Base-by-base conservation (phyloP, 2,113 vertebrate species). In the Cyphomyrus plagiostoma region DNA sequence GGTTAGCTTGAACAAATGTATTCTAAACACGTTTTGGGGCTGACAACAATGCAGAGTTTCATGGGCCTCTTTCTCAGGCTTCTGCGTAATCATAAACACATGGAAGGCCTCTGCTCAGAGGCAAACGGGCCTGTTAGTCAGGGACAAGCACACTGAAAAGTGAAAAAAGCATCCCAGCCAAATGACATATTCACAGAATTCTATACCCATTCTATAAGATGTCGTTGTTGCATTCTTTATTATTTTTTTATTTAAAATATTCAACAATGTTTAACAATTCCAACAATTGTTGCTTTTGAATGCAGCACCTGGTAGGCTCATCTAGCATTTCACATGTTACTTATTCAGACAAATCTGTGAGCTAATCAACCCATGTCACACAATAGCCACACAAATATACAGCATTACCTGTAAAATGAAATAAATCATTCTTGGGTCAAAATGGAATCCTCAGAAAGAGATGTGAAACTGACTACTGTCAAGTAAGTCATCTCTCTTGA, bases 1-100 rank as follows among this genome's bases (percentile, higher is more conserved):
- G 46, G n/a, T 48, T 86, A 50, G 45, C n/a, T 50, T 86, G 46
- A 86, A 86, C 45, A n/a, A 86, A 86, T 86, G 83, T 86, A 49
- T 49, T 86, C 83, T 86, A n/a, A 23, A 48, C 21, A 86, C 83
- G 23, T 48, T 86, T 86, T 50, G 48, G n/a, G 83, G 10, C 83
- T 86, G 48, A 50, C 83, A n/a, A 86, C 45, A 26, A 23, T 15
- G 48, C n/a, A 5, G 83, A 26, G 46, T 11, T 86, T 48, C 21
- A 2, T 86, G 46, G 83, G 48, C 8, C 46, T 85, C 46, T 46
- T 46, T 50, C 74, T 42, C 21, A 11, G 13, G 23, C 45, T 15
- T 86, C 83, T 49, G 45, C 9, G 45, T 86, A 50, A 86, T 86
- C 48, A 86, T 46, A 86, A 86, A 26, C 83, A 86, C 83, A 50